Evolutionary conservation across 2,113 vertebrate genomes (phyloP).

Genomic region (Acanthochromis polyacanthus): DNA sequence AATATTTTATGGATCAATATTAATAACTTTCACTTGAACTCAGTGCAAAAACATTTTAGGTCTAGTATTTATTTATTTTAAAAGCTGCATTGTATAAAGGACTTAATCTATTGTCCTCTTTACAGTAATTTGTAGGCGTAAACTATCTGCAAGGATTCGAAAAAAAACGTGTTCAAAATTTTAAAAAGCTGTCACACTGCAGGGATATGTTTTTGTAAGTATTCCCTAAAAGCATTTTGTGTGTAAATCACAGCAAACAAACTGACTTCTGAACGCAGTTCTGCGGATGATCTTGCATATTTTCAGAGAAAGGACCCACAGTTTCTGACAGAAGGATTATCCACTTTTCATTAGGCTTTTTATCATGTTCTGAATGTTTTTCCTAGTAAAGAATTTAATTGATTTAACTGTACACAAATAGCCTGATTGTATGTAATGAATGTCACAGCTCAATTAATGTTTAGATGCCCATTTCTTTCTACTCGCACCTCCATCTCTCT

Average conservation of each 20-base stretch:
- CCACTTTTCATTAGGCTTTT: too few relatives aligned
- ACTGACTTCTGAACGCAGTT: too few relatives aligned
- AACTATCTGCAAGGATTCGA: too few relatives aligned
- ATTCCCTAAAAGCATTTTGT: neutral
- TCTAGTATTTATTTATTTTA: slow-evolving; percentile 4
- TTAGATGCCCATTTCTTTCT: neutral
- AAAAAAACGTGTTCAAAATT: too few relatives aligned
- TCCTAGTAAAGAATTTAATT: neutral
- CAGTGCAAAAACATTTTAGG: slow-evolving; percentile 30
- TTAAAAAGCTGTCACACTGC: too few relatives aligned
- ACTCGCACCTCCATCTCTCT: too few relatives aligned
- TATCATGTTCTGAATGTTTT: too few relatives aligned
- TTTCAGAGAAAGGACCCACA: neutral
- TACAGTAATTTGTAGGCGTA: neutral
- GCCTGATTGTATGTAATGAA: neutral
- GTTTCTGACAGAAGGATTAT: neutral
- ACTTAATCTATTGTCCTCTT: neutral
- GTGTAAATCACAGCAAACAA: neutral
- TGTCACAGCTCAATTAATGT: neutral
- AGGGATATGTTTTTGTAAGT: neutral
- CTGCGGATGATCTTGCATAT: neutral
- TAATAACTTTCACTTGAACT: slow-evolving; percentile 14
- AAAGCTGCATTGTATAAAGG: neutral
- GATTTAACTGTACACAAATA: neutral
- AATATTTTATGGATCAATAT: slow-evolving; percentile 25